Evolutionary conservation across 92 coral and sea anemone genomes (phyloP), one percentile per base, ranked within the genome.

Genomic region (Epizoanthus illoricatus): DNA sequence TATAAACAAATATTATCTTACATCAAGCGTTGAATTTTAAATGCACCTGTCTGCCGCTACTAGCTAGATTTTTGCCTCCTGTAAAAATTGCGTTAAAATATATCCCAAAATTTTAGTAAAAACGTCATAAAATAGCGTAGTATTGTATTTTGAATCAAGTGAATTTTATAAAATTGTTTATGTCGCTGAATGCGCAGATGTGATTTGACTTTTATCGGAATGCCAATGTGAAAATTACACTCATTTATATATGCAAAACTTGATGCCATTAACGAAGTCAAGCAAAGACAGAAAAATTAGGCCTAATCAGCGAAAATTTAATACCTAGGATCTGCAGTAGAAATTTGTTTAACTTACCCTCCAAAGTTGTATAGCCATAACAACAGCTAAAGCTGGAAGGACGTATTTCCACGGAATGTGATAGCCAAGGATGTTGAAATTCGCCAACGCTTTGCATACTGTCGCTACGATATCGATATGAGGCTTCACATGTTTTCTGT

Each of bases 341-440:
- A 18, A 39, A 18, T 9, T 10, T 9, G 13, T 71, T 23, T 4
- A 33, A 88, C 98, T 90, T 87, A 97, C 99, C 97, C 92, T 94
- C 86, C 87, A 92, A 16, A 90, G 85, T 57, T 94, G 93, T 19
- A 94, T 84, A 54, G 91, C 97, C 9, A 94, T 69, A 62, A 97
- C 87, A 16, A 93, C 49, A 9, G 88, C 98, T 71, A 90, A 86
- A 13, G 91, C 83, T 1, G 99, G 99, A 2, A 94, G 92, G 69
- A 97, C 86, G 75, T 88, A 94, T 64, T 87, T 89, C 99, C 99
- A 97, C 15, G 99, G 99, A 42, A 97, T 88, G 69, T 89, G 97
- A 84, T 94, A 91, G 40, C 99, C 99, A 39, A 94, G 89, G 56
- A 97, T 74, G 79, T 90, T 91, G 83, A 97, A 91, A 59, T 97